These are phyloP conservation scores for Malacoraja senta DNA, from an alignment of 2,797 vertebrate genomes.

Conservation along the genomic window DNA sequence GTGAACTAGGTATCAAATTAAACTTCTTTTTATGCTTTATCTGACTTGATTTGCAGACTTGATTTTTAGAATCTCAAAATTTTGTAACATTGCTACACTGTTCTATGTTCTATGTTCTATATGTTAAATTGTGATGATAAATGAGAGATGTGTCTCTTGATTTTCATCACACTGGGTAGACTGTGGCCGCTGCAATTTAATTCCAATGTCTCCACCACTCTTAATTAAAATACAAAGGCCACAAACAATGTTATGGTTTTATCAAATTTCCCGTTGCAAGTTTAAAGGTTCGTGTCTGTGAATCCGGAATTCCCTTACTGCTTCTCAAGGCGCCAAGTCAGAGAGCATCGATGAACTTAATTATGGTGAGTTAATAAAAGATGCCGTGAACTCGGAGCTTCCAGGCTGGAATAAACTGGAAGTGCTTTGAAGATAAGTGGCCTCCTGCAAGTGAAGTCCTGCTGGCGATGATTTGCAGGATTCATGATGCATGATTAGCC, in stretches of 20 bases:
- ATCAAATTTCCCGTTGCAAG: neutral
- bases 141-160: neutral
- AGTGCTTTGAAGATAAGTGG: neutral
- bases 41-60: too few species aligned
- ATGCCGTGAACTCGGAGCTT: neutral
- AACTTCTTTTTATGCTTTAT: too few species aligned
- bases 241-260: neutral
- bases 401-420: neutral
- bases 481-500: neutral
- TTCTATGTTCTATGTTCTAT: neutral
- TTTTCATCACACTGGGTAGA: neutral
- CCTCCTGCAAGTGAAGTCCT: neutral
- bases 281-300: neutral
- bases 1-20: too few species aligned
- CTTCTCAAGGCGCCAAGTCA: neutral
- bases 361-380: neutral
- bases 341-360: neutral
- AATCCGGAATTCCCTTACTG: neutral
- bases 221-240: neutral
- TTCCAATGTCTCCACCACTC: neutral
- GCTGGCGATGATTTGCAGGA: neutral
- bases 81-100: too few species aligned
- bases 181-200: neutral
- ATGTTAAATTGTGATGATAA: neutral
- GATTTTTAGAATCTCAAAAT: too few species aligned